These are phyloP conservation scores for Schizopygopsis pylzovi DNA, from an alignment of 2,797 vertebrate species.

Conservation along the genomic window DNA sequence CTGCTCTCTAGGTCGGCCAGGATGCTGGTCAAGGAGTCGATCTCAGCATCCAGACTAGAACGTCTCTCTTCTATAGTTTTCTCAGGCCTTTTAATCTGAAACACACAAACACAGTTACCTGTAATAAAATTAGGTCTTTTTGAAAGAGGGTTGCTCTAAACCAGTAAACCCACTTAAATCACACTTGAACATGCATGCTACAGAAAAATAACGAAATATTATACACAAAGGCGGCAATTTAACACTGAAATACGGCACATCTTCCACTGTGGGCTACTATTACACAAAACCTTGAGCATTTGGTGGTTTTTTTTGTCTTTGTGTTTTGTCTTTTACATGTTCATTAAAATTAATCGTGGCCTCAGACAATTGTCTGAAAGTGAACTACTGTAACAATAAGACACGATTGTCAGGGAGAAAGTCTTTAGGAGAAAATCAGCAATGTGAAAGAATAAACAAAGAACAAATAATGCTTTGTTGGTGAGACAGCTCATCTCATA, in stretches of 20 bases:
- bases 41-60: constrained; percentile 95
- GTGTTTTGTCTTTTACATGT: constrained; percentile 21
- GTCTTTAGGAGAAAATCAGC: constrained; percentile 17
- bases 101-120: constrained; percentile 42
- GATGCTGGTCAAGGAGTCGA: constrained; percentile 97
- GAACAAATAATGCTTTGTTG: constrained; percentile 31
- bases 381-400: constrained; percentile 27
- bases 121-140: constrained; percentile 29
- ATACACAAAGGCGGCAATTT: constrained; percentile 12
- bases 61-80: constrained; percentile 94
- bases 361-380: constrained; percentile 24
- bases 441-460: constrained; percentile 11
- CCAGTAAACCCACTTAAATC: constrained; percentile 25
- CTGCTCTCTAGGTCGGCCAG: constrained; percentile 95
- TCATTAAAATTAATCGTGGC: constrained; percentile 31
- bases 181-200: constrained; percentile 4
- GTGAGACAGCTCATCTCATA: constrained; percentile 34
- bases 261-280: background rate
- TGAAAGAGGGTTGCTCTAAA: constrained; percentile 15
- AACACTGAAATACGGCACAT: constrained; percentile 16
- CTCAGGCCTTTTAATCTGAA: constrained; percentile 85
- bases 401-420: constrained; percentile 30
- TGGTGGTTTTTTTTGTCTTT: background rate
- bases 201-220: constrained; percentile 4
- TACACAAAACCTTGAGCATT: constrained; percentile 13